Conservation (phyloP, 2,797 vertebrate genomes). For the Rallus crepitans region DNA sequence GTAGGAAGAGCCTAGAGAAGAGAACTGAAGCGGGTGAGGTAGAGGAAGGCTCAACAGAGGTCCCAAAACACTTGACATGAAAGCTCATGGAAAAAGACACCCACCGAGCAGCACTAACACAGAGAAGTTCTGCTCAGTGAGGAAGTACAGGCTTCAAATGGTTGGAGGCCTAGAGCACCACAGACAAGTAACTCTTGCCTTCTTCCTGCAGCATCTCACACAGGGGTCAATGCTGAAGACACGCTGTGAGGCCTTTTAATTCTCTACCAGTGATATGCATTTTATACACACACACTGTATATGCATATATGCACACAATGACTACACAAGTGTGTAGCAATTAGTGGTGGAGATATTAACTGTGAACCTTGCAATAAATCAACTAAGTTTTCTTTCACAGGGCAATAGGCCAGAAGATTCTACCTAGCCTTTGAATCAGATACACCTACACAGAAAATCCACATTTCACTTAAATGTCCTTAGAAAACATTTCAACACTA, state of each 20-base stretch:
- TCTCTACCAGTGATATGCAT: too few species aligned
- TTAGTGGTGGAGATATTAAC: background rate
- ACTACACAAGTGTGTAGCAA: rapidly evolving
- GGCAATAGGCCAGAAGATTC: background rate
- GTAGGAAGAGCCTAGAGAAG: background rate
- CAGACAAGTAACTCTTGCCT: background rate
- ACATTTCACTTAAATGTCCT: background rate
- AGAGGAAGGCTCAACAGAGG: background rate
- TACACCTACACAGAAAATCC: background rate
- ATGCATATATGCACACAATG: background rate
- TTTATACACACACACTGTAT: background rate
- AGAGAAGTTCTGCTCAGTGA: background rate
- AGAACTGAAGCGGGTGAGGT: background rate
- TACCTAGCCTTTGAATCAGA: background rate
- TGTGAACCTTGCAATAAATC: background rate
- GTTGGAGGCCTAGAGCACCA: background rate
- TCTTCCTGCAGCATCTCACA: background rate
- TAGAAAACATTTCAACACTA: background rate
- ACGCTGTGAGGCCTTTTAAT: background rate
- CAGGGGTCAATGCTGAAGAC: background rate
- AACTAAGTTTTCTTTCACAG: background rate
- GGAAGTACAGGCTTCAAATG: background rate
- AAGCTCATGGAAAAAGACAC: background rate
- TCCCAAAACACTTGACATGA: background rate
- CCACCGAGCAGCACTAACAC: background rate